A percentile compares a stretch with the other conserved stretches of the same genome.
Evolutionary conservation across 2,888 invertebrate genomes (phyloP).

Genomic region (Yponomeuta sedellus): DNA sequence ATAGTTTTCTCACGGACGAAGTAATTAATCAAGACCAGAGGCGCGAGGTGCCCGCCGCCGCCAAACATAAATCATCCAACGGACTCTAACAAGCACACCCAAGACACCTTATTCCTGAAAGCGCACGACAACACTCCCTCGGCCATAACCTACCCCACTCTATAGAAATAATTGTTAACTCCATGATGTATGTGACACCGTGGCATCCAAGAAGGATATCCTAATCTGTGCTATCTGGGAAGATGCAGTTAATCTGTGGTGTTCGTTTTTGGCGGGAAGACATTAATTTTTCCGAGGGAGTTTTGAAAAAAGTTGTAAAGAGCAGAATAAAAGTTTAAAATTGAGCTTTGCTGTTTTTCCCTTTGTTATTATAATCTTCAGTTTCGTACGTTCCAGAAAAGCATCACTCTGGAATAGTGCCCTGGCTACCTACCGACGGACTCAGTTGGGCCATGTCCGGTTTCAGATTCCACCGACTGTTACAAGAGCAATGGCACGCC

Average conservation of each 20-base stretch:
- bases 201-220: too few relatives aligned
- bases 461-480: neutral
- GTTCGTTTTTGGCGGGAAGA: too few relatives aligned
- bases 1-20: slow-evolving; percentile 56
- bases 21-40: slow-evolving; percentile 56
- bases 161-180: neutral
- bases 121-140: neutral
- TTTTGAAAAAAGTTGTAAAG: too few relatives aligned
- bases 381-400: neutral
- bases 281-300: too few relatives aligned
- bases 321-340: too few relatives aligned
- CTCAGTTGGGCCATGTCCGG: neutral
- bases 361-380: too few relatives aligned
- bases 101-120: slow-evolving; percentile 14
- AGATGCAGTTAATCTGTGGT: too few relatives aligned
- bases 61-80: slow-evolving; percentile 50
- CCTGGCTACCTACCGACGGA: neutral
- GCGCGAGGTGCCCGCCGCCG: slow-evolving; percentile 27
- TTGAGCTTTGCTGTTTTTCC: too few relatives aligned
- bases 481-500: neutral
- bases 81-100: slow-evolving; percentile 35
- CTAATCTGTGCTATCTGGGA: too few relatives aligned
- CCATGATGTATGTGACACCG: too few relatives aligned
- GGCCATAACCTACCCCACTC: neutral
- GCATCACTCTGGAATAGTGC: neutral